A percentile compares a stretch with the other conserved stretches of the same genome.
These are phyloP conservation scores for Mobula birostris DNA, from an alignment of 2,113 vertebrate species.

Conservation along the genomic window DNA sequence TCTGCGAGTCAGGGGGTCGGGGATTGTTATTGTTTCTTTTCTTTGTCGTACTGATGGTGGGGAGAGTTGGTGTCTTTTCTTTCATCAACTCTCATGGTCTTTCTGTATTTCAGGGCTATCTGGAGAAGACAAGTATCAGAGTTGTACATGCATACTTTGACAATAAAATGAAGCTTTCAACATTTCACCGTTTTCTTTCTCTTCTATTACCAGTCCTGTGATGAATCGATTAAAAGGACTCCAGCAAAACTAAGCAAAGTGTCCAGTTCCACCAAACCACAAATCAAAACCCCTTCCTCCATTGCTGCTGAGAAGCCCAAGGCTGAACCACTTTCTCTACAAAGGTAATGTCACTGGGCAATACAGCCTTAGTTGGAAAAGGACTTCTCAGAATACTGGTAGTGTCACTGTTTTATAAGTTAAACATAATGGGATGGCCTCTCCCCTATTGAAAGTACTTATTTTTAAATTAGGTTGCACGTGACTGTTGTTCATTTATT, in stretches of 20 bases:
- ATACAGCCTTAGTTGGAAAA: not conserved
- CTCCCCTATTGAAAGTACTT: not conserved
- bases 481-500: not conserved
- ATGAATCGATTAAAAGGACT: constrained; percentile 91
- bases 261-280: constrained; percentile 57
- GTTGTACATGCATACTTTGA: too few species aligned
- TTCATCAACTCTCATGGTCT: too few species aligned
- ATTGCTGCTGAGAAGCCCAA: constrained; percentile 59
- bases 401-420: not conserved
- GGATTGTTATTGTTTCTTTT: too few species aligned
- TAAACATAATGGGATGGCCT: not conserved
- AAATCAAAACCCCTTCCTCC: constrained; percentile 44
- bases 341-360: constrained; percentile 57
- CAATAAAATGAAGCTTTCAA: too few species aligned
- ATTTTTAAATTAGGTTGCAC: not conserved
- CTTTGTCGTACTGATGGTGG: too few species aligned
- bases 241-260: constrained; percentile 77
- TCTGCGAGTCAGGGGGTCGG: too few species aligned
- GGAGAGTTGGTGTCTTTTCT: too few species aligned
- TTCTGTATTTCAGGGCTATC: too few species aligned
- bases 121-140: too few species aligned
- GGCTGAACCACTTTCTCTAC: constrained; percentile 59
- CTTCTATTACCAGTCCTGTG: constrained; percentile 64
- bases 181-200: not conserved
- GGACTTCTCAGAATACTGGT: not conserved